These are phyloP conservation scores for Prosapia bicincta DNA, from an alignment of 2,888 invertebrate species.

Conservation along the genomic window DNA sequence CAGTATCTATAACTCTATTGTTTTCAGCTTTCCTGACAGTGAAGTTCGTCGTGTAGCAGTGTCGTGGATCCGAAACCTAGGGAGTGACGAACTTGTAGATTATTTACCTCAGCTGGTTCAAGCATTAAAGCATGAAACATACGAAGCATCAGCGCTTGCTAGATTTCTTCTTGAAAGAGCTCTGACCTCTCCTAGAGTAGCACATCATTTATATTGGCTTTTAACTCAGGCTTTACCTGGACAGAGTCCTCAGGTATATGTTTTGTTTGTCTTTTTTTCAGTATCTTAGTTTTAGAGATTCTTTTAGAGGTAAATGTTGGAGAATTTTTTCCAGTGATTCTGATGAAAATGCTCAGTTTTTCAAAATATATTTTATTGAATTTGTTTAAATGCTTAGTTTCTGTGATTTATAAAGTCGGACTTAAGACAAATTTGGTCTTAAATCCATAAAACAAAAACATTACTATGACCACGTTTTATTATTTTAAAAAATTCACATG, in stretches of 20 bases:
- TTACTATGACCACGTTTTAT: no score
- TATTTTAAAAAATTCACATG: no score
- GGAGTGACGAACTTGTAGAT: constrained; percentile 85
- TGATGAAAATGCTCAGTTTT: no score
- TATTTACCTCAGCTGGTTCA: constrained; percentile 92
- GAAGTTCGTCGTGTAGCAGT: constrained; percentile 84
- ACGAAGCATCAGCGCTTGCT: constrained; percentile 84
- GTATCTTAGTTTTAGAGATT: no score
- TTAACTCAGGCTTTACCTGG: constrained; percentile 80
- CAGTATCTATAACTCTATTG: background rate
- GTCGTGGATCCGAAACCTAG: constrained; percentile 71
- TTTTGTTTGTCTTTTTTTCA: no score
- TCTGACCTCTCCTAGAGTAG: constrained; percentile 81
- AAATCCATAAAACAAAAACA: no score
- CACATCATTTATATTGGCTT: constrained; percentile 94
- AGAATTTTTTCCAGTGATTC: no score
- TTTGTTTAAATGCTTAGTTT: no score
- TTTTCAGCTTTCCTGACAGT: constrained; percentile 81
- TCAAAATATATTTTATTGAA: no score
- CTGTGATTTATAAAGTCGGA: no score
- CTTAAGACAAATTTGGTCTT: no score
- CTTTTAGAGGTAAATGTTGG: no score
- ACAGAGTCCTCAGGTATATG: constrained; percentile 75
- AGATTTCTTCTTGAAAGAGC: constrained; percentile 78
- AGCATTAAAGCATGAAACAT: constrained; percentile 85